A percentile compares a stretch with the other conserved stretches of the same genome.
Evolutionary conservation across 2,113 vertebrate species (phyloP).

Genomic region (Hippocampus comes): DNA sequence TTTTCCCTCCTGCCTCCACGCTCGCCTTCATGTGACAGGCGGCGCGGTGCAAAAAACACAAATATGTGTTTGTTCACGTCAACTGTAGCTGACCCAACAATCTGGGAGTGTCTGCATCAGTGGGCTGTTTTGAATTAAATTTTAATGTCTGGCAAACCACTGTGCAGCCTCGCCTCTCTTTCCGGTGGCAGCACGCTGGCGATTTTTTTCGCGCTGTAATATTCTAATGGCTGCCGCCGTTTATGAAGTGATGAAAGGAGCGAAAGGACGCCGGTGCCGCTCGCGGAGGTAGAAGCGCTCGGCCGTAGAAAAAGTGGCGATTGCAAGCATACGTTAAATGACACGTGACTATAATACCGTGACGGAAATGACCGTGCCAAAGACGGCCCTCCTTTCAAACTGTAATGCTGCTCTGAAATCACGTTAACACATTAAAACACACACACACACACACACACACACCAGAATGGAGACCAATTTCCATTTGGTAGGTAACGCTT

Average conservation of each 20-base stretch:
- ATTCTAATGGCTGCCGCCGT: conserved; percentile 69
- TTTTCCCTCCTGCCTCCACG: conserved; percentile 43
- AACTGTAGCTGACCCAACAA: conserved; percentile 62
- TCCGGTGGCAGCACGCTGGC: conserved; percentile 30
- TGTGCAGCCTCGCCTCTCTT: conserved; percentile 48
- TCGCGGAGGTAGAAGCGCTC: conserved; percentile 31
- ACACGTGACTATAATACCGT: conserved; percentile 58
- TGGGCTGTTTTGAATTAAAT: conserved; percentile 67
- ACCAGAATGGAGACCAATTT: conserved; percentile 53
- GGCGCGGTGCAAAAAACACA: conserved; percentile 45
- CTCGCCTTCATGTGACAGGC: conserved; percentile 56
- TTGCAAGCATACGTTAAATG: conserved; percentile 49
- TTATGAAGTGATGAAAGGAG: conserved; percentile 52
- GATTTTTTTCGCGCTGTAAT: conserved; percentile 50
- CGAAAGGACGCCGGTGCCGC: conserved; percentile 44
- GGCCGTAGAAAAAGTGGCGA: conserved; percentile 32
- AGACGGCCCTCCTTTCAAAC: conserved; percentile 31
- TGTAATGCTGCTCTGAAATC: conserved; percentile 51
- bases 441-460: conserved; percentile 39
- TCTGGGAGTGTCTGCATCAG: conserved; percentile 61
- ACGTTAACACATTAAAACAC: conserved; percentile 11
- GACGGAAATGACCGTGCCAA: conserved; percentile 42
- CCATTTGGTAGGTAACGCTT: conserved; percentile 60
- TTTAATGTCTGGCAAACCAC: conserved; percentile 56
- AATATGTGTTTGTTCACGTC: conserved; percentile 51